These are phyloP conservation scores for Petromus typicus DNA, from an alignment of 2,113 vertebrate genomes.

Conservation along the genomic window DNA sequence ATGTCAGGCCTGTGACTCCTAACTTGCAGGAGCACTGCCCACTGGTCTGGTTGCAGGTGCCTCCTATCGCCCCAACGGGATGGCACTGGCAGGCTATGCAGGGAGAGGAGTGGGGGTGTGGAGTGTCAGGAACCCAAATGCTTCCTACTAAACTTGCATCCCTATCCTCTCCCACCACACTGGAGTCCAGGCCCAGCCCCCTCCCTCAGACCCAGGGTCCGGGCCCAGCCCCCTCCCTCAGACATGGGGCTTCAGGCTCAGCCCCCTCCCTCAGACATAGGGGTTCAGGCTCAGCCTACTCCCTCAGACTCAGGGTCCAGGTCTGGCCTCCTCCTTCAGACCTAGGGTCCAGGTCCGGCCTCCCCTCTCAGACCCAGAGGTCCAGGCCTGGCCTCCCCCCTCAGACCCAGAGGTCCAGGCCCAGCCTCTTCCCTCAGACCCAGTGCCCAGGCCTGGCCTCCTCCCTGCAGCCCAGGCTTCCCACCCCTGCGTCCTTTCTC, in stretches of 20 bases:
- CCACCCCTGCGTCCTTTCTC: neutral
- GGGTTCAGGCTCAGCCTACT: neutral
- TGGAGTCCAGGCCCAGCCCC: neutral
- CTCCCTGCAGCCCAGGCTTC: neutral
- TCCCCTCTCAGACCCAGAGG: neutral
- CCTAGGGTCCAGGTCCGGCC: neutral
- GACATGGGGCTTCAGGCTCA: neutral
- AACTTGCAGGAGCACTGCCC: conserved; percentile 94
- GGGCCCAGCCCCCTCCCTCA: neutral
- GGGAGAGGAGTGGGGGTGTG: neutral
- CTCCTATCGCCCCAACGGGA: conserved; percentile 90
- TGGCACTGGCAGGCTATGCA: conserved; percentile 92
- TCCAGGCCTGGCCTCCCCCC: neutral
- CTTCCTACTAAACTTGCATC: neutral
- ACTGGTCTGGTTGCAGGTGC: conserved; percentile 92
- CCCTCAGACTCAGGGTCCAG: neutral
- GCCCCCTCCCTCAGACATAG: neutral
- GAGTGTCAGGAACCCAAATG: neutral
- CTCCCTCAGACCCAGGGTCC: neutral
- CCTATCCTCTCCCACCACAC: neutral
- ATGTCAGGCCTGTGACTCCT: conserved; percentile 91
- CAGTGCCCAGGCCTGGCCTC: neutral
- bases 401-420: too few species aligned
- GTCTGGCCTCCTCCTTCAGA: neutral
- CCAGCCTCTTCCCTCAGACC: too few species aligned